These are phyloP conservation scores for Diorhabda sublineata DNA, from an alignment of 1,140 invertebrate genomes.

Conservation along the genomic window DNA sequence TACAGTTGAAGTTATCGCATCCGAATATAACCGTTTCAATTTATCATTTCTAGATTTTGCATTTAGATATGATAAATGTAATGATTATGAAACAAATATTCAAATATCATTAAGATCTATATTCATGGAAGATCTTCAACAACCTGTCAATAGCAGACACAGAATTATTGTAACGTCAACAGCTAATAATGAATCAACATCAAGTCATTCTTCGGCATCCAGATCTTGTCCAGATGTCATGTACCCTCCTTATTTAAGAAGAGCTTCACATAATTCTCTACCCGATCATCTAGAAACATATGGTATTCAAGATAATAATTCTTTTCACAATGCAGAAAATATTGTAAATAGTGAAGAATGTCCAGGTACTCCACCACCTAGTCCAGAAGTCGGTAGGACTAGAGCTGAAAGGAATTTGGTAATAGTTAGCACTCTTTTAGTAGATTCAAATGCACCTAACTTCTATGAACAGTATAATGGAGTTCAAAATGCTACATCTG, in stretches of 20 bases:
- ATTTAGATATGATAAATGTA: constrained; percentile 66
- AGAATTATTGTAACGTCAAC: constrained; percentile 67
- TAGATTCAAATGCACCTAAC: constrained; percentile 57
- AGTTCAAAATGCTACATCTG: constrained; percentile 50
- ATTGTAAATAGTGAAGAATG: constrained; percentile 32
- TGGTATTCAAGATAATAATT: constrained; percentile 38
- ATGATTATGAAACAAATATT: constrained; percentile 62
- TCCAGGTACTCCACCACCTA: constrained; percentile 71
- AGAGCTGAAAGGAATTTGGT: constrained; percentile 51
- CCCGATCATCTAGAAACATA: constrained; percentile 66
- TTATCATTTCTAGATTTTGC: constrained; percentile 78
- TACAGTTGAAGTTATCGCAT: constrained; percentile 64
- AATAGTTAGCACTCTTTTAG: constrained; percentile 56
- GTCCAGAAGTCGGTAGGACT: constrained; percentile 47
- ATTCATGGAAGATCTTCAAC: constrained; percentile 82
- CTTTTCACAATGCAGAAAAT: constrained; percentile 3
- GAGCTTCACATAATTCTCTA: constrained; percentile 53
- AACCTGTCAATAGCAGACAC: constrained; percentile 64
- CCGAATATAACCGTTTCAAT: constrained; percentile 70
- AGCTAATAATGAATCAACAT: constrained; percentile 47
- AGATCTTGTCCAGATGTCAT: constrained; percentile 80
- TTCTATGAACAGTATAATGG: constrained; percentile 56
- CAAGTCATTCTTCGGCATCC: constrained; percentile 70
- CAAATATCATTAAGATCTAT: constrained; percentile 77
- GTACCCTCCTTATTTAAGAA: constrained; percentile 35